phyloP scores from a whole-genome alignment of 2,888 invertebrate genomes.

The Craniophora ligustri region DNA sequence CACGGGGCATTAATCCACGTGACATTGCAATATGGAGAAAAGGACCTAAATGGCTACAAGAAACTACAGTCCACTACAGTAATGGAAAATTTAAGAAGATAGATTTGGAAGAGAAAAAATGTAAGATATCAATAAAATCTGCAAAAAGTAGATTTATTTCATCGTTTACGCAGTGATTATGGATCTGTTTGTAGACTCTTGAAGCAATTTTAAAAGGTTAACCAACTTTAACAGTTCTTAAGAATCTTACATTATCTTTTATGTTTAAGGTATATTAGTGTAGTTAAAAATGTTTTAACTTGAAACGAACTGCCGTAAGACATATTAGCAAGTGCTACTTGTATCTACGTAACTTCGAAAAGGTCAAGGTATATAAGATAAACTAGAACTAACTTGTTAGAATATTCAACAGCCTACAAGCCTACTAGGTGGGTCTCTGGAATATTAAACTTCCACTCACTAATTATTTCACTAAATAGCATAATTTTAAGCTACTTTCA shows the following conservation, averaged over 20 bases:
- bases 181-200: not conserved
- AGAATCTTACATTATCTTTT: not conserved
- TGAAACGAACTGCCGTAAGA: not conserved
- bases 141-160: too few relatives aligned
- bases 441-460: constrained; percentile 31
- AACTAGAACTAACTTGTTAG: constrained; percentile 27
- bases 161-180: too few relatives aligned
- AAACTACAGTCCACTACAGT: too few relatives aligned
- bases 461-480: constrained; percentile 13
- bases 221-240: not conserved
- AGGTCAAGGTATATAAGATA: constrained; percentile 12
- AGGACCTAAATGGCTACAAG: too few relatives aligned
- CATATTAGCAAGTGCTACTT: constrained; percentile 8
- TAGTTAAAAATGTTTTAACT: not conserved
- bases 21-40: too few relatives aligned
- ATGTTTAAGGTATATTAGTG: not conserved
- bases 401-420: constrained; percentile 45
- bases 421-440: constrained; percentile 17
- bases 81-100: too few relatives aligned
- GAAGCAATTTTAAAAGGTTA: not conserved
- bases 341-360: constrained; percentile 11
- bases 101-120: too few relatives aligned
- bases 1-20: too few relatives aligned
- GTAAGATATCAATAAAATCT: too few relatives aligned
- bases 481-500: not conserved